Base-by-base conservation (phyloP, 2,113 vertebrate species). In the Pipa parva region DNA sequence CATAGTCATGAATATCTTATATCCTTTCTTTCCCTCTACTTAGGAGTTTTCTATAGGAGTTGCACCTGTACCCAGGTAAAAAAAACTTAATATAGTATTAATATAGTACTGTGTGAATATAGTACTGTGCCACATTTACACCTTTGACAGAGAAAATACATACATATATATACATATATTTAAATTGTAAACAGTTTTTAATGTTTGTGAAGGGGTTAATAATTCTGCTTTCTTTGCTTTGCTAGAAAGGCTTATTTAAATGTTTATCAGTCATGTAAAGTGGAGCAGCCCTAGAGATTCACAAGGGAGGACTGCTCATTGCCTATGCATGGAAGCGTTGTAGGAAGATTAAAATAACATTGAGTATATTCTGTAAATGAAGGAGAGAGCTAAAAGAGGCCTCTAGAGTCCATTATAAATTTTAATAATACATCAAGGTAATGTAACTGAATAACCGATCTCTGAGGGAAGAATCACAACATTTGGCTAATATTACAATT, bases 391-490 rank as follows among this genome's bases (percentile, higher is more conserved):
- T 92, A 93, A 89, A 87, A 85, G 88, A 92, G 89, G 88, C 91
- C 95, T 95, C 96, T 78, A 89, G 96, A 99, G 95, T 93, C 95
- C 94, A 95, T 98, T 99, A 99, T 94, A 92, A 92, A 94, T 95
- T 97, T 99, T 97, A 98, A 98, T 99, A 97, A 99, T 95, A 99
- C 95, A 99, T 98, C 95, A 99, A 99, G 95, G 93, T 96, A 91
- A 91, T 92, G 92, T 94, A 98, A 97, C 92, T 92, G 93, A 97
- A 95, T 97, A 97, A 97, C 93, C 83, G 88, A 96, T 97, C 95
- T 98, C 94, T 82, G 89, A 94, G 93, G 94, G 89, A 93, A 91
- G 91, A 94, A 89, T 89, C 89, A 91, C 90, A 91, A 90, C 90
- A 90, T 95, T 95, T 92, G 93, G 92, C 92, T 96, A 93, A 96